Evolutionary conservation across 2,797 vertebrate genomes (phyloP), one percentile per base, ranked within the genome.

Genomic region (Varecia variegata): DNA sequence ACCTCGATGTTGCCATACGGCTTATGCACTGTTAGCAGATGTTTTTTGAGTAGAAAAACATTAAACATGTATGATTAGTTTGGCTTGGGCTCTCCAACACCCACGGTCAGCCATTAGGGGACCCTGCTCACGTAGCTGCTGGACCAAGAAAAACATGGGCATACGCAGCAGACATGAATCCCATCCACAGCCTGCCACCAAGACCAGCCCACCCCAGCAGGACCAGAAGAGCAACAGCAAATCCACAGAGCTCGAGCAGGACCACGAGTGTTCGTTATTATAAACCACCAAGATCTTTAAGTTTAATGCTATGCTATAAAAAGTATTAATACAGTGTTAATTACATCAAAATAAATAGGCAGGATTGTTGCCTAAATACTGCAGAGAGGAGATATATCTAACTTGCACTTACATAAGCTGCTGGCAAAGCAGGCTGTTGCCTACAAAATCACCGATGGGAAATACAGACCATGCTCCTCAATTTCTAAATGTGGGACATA

Each of bases 51-150:
- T 14, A 40, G 23, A 60, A 32, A 12, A 32, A 12, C 17, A 23
- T 83, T 35, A 50, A 52, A 60, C 43, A n/a, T 10, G 15, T 45
- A 32, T 52, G 5, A 58, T 60, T 27, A 23, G 7, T 62, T 60
- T 62, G n/a, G 21, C n/a, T 65, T 62, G 43, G 10, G 2, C 9
- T 35, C n/a, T 40, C 25, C 38, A 32, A 88, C 6, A 23, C 35
- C 86, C 50, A 7, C 5, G 10, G 18, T 47, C 14, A 8, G 83
- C 40, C 3, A 1, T 38, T 18, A 35, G 3, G 25, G 56, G 32
- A 14, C 23, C 1, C 23, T 7, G 32, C 13, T 32, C 27, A 2
- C 2, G 1, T 12, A 27, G 40, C 40, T 15, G 4, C 7, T n/a
- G 43, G 52, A 65, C 38, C 38, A 32, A 47, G 20, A 38, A 35